Evolutionary conservation across 2,113 vertebrate genomes (phyloP), one percentile per base, ranked within the genome.

Genomic region (Thryonomys swinderianus): DNA sequence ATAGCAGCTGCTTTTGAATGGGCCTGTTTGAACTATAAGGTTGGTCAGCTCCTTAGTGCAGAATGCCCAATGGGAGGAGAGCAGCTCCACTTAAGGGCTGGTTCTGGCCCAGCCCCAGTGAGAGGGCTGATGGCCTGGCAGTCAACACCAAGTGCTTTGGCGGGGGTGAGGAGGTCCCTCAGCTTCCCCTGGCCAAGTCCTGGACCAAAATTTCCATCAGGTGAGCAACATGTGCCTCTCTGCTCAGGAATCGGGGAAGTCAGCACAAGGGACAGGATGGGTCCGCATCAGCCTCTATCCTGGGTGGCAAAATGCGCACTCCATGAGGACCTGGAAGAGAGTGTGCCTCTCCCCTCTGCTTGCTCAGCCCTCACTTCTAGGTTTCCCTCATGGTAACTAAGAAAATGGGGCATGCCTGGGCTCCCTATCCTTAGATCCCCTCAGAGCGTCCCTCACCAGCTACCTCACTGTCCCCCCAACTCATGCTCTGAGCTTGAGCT

Each of bases 331-430:
- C 64, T 30, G n/a, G 45, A 42, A 51, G 48, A 16, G 42, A 14
- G 57, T 37, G 14, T 40, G 32, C 9, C 25, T 51, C 78, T 66
- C 84, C 79, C 61, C 55, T 34, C 8, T 42, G 7, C 62, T 64
- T 21, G 59, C 62, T 93, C 67, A 90, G 78, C 37, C 21, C n/a
- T 91, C 27, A 34, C 21, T 51, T 90, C 45, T 53, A 57, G 53
- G 51, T 74, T 55, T 53, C n/a, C 55, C 14, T 55, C 42, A 30
- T n/a, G 79, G 30, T 34, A 88, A 62, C 89, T 53, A 71, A 9
- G 5, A 45, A 64, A 89, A 48, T 30, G 1, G 32, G 17, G 30
- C 12, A 30, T 13, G 2, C 23, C 7, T n/a, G 23, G 20, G 3
- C 30, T 62, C 53, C 34, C 40, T 61, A 27, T 48, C 30, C 30